Base-by-base conservation (phyloP, 2,113 vertebrate genomes). In the Datnioides undecimradiatus region DNA sequence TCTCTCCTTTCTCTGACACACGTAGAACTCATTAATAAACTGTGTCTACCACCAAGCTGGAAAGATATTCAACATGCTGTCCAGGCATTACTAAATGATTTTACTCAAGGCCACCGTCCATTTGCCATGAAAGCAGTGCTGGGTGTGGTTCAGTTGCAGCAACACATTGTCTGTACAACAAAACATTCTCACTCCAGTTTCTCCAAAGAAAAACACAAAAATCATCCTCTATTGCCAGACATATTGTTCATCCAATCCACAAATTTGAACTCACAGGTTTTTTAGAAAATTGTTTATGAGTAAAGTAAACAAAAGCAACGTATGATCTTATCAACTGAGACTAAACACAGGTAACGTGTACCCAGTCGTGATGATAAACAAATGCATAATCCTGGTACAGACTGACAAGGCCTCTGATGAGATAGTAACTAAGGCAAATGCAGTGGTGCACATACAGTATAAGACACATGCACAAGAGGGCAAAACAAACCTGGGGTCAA, bases 341-440 rank as follows among this genome's bases (percentile, higher is more conserved):
- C 23, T 52, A 54, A 49, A 54, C 7, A 4, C 36, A 76, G 31
- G 13, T 68, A 69, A 55, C 8, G 25, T 8, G 16, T 54, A 38
- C 48, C 62, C 73, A 77, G 69, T 76, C 63, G 70, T 64, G 16
- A 45, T 58, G 51, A 31, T 70, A 67, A 62, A 70, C 38, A 73
- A 77, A 77, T 43, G n/a, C 27, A 65, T 52, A 57, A 73, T 73
- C 64, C 71, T 58, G n/a, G 16, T 54, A 52, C 54, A 84, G 85
- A 88, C 75, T 80, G 75, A 52, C 45, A 91, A 92, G 90, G 91
- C 89, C 85, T 92, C 88, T 25, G 60, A 87, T 86, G 65, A 80
- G 52, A 75, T 79, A 43, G n/a, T 58, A 64, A 86, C 70, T 87
- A 91, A 91, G 90, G 90, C 90, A 88, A 83, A 89, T 69, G 72